Conservation (phyloP, 2,797 vertebrate genomes). For the Picus viridis region DNA sequence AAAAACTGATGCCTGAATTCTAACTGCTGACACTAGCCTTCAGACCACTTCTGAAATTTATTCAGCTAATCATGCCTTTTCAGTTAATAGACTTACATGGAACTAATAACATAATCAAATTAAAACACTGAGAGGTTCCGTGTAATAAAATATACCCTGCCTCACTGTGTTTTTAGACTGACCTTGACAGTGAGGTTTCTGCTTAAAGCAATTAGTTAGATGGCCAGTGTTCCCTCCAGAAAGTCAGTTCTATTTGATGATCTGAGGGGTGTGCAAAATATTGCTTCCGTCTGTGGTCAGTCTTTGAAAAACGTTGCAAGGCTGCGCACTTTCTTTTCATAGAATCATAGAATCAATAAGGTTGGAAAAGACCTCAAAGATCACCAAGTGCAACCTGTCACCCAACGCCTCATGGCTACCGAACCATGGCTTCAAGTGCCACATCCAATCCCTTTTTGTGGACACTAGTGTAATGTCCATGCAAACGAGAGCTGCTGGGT, state of each 20-base stretch:
- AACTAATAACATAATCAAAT: constrained; percentile 63
- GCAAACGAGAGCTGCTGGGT: neutral
- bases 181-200: constrained; percentile 32
- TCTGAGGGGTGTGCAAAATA: neutral
- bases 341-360: too few species aligned
- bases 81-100: constrained; percentile 55
- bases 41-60: constrained; percentile 13
- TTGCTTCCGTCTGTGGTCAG: neutral
- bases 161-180: neutral
- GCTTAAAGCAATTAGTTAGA: constrained; percentile 43
- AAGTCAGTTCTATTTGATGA: neutral
- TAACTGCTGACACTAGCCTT: constrained; percentile 1
- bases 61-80: constrained; percentile 33
- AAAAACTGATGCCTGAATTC: neutral
- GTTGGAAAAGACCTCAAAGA: too few species aligned
- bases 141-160: constrained; percentile 29
- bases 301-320: neutral
- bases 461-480: neutral
- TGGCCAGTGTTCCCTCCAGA: constrained; percentile 1
- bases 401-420: too few species aligned
- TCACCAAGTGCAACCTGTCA: too few species aligned
- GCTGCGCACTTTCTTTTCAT: neutral
- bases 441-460: neutral
- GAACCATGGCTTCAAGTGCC: too few species aligned
- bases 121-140: constrained; percentile 29